phyloP scores from a whole-genome alignment of 2,888 invertebrate genomes.

The Conomelus anceps region DNA sequence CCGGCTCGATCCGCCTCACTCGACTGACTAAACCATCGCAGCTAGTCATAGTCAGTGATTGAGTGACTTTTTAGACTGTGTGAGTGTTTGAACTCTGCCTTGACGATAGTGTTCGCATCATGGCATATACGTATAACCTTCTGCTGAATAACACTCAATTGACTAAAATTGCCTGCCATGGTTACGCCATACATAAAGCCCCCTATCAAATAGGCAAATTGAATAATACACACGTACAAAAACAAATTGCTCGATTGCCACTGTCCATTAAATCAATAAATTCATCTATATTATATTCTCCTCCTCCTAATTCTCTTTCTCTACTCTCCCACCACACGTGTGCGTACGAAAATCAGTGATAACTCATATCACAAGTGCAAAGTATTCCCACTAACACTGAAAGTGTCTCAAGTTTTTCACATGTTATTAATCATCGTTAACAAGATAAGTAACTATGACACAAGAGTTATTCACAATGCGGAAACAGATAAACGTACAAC shows the following conservation, averaged over 20 bases:
- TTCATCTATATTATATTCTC: background rate
- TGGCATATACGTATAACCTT: no score
- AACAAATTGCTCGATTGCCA: background rate
- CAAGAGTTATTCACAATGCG: no score
- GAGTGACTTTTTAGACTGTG: no score
- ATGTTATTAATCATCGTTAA: background rate
- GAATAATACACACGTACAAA: background rate
- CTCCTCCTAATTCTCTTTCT: background rate
- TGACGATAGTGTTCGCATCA: background rate
- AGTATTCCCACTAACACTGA: background rate
- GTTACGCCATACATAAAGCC: background rate
- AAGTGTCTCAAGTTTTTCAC: background rate
- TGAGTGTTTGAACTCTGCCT: background rate
- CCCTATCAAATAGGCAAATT: background rate
- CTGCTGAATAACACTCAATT: background rate
- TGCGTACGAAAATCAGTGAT: background rate
- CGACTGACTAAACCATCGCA: background rate
- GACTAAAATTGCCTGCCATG: background rate
- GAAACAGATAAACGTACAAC: background rate
- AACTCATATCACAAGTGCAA: background rate
- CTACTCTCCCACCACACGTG: background rate
- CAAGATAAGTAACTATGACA: background rate
- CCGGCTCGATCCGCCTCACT: background rate
- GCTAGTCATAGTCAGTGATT: background rate
- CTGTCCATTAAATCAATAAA: background rate